phyloP scores from a whole-genome alignment of 1,140 invertebrate genomes.

The Helicoverpa armigera region DNA sequence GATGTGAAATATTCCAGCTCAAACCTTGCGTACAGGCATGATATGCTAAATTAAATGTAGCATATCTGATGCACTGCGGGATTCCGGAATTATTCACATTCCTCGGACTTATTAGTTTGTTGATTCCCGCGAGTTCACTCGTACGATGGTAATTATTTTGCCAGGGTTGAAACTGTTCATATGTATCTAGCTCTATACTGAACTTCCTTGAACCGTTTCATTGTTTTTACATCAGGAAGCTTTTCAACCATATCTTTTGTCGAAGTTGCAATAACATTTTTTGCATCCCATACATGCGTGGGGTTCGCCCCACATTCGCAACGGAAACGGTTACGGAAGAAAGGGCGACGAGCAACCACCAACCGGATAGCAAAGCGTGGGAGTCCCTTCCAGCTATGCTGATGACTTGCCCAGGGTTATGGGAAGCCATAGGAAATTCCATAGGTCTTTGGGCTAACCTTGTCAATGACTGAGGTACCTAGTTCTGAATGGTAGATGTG shows the following conservation, averaged over 20 bases:
- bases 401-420: background rate
- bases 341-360: constrained; percentile 27
- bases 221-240: background rate
- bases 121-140: no score
- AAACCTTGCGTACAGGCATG: constrained; percentile 19
- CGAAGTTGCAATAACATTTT: background rate
- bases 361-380: constrained; percentile 10
- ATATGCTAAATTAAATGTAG: constrained; percentile 26
- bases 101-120: constrained; percentile 17
- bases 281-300: constrained; percentile 21
- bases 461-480: no score
- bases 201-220: background rate
- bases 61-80: constrained; percentile 34
- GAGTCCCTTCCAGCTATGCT: background rate
- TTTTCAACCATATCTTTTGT: background rate
- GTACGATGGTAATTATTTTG: no score
- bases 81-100: constrained; percentile 24
- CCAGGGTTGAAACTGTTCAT: no score
- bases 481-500: no score
- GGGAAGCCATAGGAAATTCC: no score
- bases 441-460: no score
- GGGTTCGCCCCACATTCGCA: constrained; percentile 35
- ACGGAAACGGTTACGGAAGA: constrained; percentile 30
- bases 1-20: constrained; percentile 41
- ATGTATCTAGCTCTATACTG: background rate